phyloP scores from a whole-genome alignment of 2,797 vertebrate species.

The Paratrypauchen microcephalus region DNA sequence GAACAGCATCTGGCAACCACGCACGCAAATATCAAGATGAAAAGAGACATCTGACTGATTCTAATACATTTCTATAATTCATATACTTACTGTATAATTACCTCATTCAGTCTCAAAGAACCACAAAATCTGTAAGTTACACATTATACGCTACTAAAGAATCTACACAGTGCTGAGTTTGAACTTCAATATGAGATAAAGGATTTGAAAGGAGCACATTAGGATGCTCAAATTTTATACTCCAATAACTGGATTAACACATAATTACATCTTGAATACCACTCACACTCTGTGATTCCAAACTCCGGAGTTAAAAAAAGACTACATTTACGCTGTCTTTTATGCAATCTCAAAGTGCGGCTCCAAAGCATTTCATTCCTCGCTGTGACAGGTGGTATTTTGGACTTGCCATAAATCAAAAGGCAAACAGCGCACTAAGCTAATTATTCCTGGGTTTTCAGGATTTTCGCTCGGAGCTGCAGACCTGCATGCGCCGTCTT shows the following conservation, averaged over 20 bases:
- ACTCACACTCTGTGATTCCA: slow-evolving; percentile 1
- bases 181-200: neutral
- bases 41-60: neutral
- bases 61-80: neutral
- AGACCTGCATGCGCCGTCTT: slow-evolving; percentile 54
- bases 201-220: neutral
- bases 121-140: neutral
- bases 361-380: slow-evolving; percentile 45
- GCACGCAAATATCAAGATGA: too few relatives aligned
- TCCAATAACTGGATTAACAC: slow-evolving; percentile 7
- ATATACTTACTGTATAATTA: neutral
- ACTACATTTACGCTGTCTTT: slow-evolving; percentile 25
- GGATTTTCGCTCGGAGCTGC: slow-evolving; percentile 56
- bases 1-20: too few relatives aligned
- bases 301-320: slow-evolving; percentile 2
- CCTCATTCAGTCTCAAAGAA: neutral
- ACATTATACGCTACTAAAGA: neutral
- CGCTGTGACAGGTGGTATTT: slow-evolving; percentile 62
- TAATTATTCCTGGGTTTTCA: slow-evolving; percentile 68
- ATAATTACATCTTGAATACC: slow-evolving; percentile 8
- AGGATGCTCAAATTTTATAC: neutral
- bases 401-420: slow-evolving; percentile 60
- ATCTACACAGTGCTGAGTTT: neutral
- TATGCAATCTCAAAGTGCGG: slow-evolving; percentile 41
- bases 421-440: slow-evolving; percentile 66